A percentile compares a stretch with the other conserved stretches of the same genome.
Conservation (phyloP, 23 tunicate genomes). For the Trididemnum miniatum region DNA sequence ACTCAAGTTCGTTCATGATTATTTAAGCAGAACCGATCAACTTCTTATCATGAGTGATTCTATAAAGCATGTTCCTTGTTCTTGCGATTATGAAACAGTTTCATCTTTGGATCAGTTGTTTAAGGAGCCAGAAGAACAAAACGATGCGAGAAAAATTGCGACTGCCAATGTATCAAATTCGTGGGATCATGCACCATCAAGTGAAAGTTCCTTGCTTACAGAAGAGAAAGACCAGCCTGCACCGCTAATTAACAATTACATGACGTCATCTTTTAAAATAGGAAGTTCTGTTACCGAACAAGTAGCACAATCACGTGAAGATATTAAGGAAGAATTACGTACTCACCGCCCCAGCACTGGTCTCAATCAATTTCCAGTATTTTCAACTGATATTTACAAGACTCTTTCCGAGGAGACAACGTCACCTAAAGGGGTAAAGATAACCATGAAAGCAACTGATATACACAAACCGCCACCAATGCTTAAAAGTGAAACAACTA, state of each 20-base stretch:
- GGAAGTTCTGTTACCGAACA: too few relatives aligned
- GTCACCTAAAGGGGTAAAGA: too few relatives aligned
- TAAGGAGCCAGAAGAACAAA: neutral
- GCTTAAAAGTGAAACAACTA: too few relatives aligned
- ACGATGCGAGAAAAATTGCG: too few relatives aligned
- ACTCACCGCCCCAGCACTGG: too few relatives aligned
- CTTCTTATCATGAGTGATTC: conserved; percentile 17
- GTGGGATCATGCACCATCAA: neutral
- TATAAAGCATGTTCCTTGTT: neutral
- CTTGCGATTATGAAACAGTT: conserved; percentile 44
- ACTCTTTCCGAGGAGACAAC: too few relatives aligned
- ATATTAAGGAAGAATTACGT: too few relatives aligned
- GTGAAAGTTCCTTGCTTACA: neutral
- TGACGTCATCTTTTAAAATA: neutral
- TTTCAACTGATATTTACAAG: too few relatives aligned
- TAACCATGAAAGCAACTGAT: too few relatives aligned
- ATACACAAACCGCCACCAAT: too few relatives aligned
- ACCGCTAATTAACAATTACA: neutral
- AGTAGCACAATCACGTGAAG: too few relatives aligned
- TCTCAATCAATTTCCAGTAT: too few relatives aligned
- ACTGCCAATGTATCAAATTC: neutral
- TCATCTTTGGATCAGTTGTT: conserved; percentile 13
- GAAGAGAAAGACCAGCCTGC: neutral
- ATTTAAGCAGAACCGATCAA: conserved; percentile 29
- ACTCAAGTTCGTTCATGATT: conserved; percentile 38